Base-by-base conservation (phyloP, 2,888 invertebrate species). In the Melieria crassipennis region DNA sequence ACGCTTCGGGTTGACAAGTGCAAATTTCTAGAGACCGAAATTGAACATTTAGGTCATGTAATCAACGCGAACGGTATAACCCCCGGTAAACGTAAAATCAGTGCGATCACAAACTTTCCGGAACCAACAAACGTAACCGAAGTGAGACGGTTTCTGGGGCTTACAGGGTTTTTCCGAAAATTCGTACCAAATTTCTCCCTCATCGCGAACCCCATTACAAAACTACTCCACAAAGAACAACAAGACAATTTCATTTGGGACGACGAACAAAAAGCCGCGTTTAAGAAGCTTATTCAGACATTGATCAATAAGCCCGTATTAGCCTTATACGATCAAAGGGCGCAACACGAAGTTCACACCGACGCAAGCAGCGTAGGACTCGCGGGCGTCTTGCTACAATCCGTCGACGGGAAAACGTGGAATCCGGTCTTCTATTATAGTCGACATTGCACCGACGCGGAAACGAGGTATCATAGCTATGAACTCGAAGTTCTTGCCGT, bases 351-450 rank as follows among this genome's bases (percentile, higher is more conserved):
- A 45, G 74, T 76, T 0, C 75, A 77, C 58, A 77, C 74, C 0
- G 75, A 76, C 62, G 77, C 76, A 1, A 72, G 74, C 56, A 46
- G 65, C 10, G 5, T 74, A n/a, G 77, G 77, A 7, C 55, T 79
- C 2, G 76, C 78, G 69, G 62, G 69, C 47, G 69, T 69, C 9
- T 30, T 69, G 9, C 7, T 62, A 13, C 69, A 69, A 45, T 69
- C 69, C 46, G 4, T 5, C 13, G 62, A 55, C 46, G 62, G 55
- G 6, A 61, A 62, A 61, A 61, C 45, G 46, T 69, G 61, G 52
- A 52, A 61, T 4, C 45, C 61, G 10, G 52, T 56, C 16, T 52
- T 13, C 78, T 78, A 76, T 43, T 78, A 73, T 16, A 78, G 75
- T 43, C 72, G 76, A 2, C 72, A 73, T 13, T 74, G 73, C 1